Percentiles rank a stretch among this genome's conserved stretches.
Conservation (phyloP, 1,140 invertebrate species). For the Gonatopus flavifemur region DNA sequence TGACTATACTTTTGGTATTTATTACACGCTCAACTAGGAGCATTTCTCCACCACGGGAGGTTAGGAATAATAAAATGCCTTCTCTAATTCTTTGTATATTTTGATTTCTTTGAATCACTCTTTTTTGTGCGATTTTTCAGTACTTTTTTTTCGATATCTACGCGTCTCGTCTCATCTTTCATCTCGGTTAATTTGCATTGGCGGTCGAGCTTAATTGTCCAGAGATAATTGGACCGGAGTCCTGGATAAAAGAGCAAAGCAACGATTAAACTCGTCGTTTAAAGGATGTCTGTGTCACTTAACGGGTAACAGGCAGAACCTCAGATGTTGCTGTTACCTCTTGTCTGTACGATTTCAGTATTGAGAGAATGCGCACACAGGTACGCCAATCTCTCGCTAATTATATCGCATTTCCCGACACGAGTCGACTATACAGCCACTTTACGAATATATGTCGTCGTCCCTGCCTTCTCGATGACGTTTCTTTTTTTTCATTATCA, state of each 20-base stretch:
- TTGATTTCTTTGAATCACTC: too few relatives aligned
- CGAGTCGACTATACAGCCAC: conserved; percentile 24
- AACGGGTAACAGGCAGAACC: conserved; percentile 15
- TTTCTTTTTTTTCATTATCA: too few relatives aligned
- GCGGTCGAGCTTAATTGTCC: conserved; percentile 33
- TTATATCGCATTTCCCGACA: conserved; percentile 32
- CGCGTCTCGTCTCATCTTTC: conserved; percentile 7
- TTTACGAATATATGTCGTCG: too few relatives aligned
- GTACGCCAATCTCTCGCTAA: conserved; percentile 29
- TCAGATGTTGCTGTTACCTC: too few relatives aligned
- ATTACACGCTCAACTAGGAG: too few relatives aligned
- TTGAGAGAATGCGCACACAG: conserved; percentile 19
- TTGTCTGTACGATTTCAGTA: too few relatives aligned
- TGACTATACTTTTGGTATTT: too few relatives aligned
- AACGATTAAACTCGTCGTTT: conserved; percentile 18
- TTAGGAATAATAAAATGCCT: too few relatives aligned
- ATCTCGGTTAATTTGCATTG: conserved; percentile 25
- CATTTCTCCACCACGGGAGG: too few relatives aligned
- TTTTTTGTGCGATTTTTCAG: too few relatives aligned
- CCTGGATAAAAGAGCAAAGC: conserved; percentile 7
- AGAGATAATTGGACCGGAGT: conserved; percentile 36
- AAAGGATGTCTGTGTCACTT: conserved; percentile 30
- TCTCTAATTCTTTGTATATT: too few relatives aligned
- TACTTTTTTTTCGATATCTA: too few relatives aligned
- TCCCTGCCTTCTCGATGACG: conserved; percentile 9